Conservation (phyloP, 2,888 invertebrate genomes). For the Pocota personata region DNA sequence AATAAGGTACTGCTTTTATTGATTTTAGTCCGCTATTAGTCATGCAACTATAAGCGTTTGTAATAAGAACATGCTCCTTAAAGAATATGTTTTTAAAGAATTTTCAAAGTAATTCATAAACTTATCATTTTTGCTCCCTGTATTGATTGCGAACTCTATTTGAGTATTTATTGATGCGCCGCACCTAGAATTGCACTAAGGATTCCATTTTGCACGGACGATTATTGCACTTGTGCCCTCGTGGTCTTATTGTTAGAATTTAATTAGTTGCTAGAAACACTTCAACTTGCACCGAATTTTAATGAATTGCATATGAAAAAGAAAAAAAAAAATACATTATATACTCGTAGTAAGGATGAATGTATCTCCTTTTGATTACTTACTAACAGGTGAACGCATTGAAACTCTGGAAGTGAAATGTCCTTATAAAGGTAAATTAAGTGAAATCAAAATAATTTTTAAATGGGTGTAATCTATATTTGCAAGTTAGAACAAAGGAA, state of each 20-base stretch:
- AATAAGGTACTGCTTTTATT: not conserved
- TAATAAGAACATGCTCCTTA: too few species aligned
- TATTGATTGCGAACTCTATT: not conserved
- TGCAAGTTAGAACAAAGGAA: too few species aligned
- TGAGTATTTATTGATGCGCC: not conserved
- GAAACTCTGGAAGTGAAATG: not conserved
- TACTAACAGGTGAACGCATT: not conserved
- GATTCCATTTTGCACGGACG: not conserved
- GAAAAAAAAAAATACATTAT: too few species aligned
- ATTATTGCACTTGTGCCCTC: not conserved
- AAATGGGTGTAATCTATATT: not conserved
- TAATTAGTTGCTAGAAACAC: not conserved
- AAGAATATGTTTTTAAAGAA: too few species aligned
- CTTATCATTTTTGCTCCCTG: not conserved
- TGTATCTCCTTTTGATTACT: not conserved
- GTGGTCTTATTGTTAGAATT: not conserved
- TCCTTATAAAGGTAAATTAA: not conserved
- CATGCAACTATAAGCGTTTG: not conserved
- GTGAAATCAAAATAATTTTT: not conserved
- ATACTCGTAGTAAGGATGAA: not conserved
- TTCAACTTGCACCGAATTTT: not conserved
- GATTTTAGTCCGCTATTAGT: not conserved
- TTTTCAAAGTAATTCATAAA: too few species aligned
- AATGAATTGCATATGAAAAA: not conserved
- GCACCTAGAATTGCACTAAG: not conserved